These are phyloP conservation scores for Asteroscopus sphinx DNA, from an alignment of 2,888 invertebrate genomes.

Conservation along the genomic window DNA sequence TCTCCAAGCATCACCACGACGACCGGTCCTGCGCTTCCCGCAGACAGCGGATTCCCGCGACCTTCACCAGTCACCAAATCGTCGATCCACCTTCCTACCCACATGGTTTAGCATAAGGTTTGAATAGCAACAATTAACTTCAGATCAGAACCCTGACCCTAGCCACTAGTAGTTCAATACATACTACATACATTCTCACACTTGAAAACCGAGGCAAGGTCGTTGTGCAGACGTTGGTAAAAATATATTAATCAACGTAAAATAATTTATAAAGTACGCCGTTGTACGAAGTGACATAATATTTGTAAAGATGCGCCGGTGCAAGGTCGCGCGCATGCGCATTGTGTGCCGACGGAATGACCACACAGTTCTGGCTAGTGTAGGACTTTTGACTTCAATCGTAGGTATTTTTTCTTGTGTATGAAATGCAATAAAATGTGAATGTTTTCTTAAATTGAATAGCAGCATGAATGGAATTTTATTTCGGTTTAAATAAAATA, in stretches of 20 bases:
- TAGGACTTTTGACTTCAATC: slow-evolving; percentile 1
- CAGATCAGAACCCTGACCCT: slow-evolving; percentile 4
- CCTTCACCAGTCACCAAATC: too few species aligned
- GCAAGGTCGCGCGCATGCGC: slow-evolving; percentile 57
- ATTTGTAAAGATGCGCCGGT: slow-evolving; percentile 63
- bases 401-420: too few species aligned
- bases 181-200: slow-evolving; percentile 23
- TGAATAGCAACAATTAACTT: too few species aligned
- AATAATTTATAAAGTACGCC: slow-evolving; percentile 41
- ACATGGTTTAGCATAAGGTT: too few species aligned
- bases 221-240: slow-evolving; percentile 18
- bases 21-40: too few species aligned
- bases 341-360: slow-evolving; percentile 36
- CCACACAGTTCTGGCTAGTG: slow-evolving; percentile 6
- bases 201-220: slow-evolving; percentile 38
- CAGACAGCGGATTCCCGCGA: too few species aligned
- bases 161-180: neutral
- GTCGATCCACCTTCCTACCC: too few species aligned
- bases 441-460: too few species aligned
- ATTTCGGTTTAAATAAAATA: too few species aligned
- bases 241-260: slow-evolving; percentile 53
- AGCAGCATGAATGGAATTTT: too few species aligned
- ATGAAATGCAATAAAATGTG: too few species aligned
- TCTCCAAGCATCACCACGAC: too few species aligned
- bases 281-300: slow-evolving; percentile 54